phyloP scores from a whole-genome alignment of 2,888 invertebrate genomes.

The Eretmocerus hayati region DNA sequence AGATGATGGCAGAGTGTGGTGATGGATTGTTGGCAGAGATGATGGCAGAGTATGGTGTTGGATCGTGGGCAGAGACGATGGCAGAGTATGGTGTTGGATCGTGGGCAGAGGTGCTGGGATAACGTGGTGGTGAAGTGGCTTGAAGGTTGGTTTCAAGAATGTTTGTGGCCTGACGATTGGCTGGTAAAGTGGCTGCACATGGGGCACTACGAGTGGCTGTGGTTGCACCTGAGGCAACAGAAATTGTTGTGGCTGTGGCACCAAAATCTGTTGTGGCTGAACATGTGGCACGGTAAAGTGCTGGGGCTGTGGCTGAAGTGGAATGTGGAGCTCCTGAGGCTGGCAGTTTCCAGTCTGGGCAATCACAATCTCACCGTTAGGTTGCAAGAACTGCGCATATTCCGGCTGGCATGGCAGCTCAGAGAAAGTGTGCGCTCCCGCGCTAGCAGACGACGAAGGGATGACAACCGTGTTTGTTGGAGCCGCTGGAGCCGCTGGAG shows the following conservation, averaged over 20 bases:
- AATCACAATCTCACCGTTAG: not conserved
- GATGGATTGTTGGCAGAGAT: too few relatives aligned
- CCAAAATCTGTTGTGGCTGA: not conserved
- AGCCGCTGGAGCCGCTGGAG: too few relatives aligned
- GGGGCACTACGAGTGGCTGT: not conserved
- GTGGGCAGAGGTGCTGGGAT: not conserved
- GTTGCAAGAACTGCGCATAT: too few relatives aligned
- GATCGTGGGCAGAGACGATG: conserved; percentile 14
- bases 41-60: too few relatives aligned
- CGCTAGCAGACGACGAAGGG: too few relatives aligned
- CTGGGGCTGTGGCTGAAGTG: not conserved
- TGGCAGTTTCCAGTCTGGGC: not conserved
- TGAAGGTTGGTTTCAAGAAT: not conserved
- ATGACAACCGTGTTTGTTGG: too few relatives aligned
- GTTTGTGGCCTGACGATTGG: not conserved
- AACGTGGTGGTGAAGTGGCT: not conserved
- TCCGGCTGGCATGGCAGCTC: too few relatives aligned
- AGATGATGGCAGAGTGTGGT: conserved; percentile 14
- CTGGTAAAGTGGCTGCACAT: not conserved
- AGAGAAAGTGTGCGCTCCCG: too few relatives aligned
- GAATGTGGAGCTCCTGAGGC: not conserved
- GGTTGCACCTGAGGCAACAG: not conserved
- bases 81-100: not conserved
- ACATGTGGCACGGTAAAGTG: not conserved
- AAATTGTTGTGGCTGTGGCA: not conserved